These are phyloP conservation scores for Sceliomorpha sp. DNA, from an alignment of 2,888 invertebrate species.

Conservation along the genomic window DNA sequence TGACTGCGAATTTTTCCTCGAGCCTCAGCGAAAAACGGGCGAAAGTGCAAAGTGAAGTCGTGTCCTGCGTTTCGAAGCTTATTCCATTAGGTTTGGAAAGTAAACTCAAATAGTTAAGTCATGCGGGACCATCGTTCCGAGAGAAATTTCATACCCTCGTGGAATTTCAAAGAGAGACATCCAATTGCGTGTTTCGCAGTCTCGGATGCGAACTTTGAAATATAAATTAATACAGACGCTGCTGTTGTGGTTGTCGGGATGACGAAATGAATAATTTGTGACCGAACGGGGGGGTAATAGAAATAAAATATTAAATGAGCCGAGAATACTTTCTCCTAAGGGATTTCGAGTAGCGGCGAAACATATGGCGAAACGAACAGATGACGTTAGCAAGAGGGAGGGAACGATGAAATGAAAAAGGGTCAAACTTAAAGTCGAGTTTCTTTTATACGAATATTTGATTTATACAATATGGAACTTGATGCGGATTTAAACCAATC, in stretches of 20 bases:
- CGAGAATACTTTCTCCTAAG: too few relatives aligned
- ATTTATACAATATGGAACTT: too few relatives aligned
- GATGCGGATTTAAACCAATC: too few relatives aligned
- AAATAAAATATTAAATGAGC: too few relatives aligned
- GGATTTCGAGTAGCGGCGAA: too few relatives aligned
- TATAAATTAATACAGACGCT: conserved; percentile 43
- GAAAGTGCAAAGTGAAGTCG: conserved; percentile 20
- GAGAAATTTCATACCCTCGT: conserved; percentile 22
- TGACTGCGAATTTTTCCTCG: conserved; percentile 15
- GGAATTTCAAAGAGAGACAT: conserved; percentile 34
- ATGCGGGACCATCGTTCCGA: conserved; percentile 22
- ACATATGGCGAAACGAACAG: too few relatives aligned
- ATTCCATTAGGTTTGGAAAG: conserved; percentile 33
- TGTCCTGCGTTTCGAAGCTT: conserved; percentile 30
- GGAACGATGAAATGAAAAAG: too few relatives aligned
- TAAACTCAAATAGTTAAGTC: conserved; percentile 43
- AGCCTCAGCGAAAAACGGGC: conserved; percentile 12
- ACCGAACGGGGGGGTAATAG: too few relatives aligned
- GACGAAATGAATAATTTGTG: conserved; percentile 46
- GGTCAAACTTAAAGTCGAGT: too few relatives aligned
- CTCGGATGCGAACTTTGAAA: conserved; percentile 37
- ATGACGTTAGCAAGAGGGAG: too few relatives aligned
- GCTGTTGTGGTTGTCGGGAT: conserved; percentile 14
- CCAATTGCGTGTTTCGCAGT: conserved; percentile 11
- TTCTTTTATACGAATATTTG: too few relatives aligned